Conservation (phyloP, 2,888 invertebrate genomes). For the Acrobasis consociella region DNA sequence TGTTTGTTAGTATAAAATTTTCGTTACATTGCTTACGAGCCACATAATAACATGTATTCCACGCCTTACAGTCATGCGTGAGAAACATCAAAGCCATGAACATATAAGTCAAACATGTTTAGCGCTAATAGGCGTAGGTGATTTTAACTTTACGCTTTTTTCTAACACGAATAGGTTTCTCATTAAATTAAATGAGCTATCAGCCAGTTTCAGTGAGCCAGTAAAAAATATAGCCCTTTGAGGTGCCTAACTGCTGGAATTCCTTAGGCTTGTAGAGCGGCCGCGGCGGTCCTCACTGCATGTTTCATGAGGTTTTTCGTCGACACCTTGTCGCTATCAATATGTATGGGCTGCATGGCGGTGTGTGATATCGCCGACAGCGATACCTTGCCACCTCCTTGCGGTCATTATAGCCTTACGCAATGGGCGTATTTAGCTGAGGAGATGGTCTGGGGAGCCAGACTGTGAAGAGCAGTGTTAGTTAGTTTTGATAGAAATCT, state of each 20-base stretch:
- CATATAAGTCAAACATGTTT: conserved; percentile 13
- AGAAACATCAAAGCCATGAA: conserved; percentile 1
- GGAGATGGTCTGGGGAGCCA: too few relatives aligned
- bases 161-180: conserved; percentile 45
- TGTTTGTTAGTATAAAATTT: too few relatives aligned
- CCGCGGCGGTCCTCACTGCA: conserved; percentile 73
- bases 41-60: neutral
- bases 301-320: conserved; percentile 79
- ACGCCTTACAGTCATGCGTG: neutral
- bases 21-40: neutral
- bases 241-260: conserved; percentile 70
- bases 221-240: conserved; percentile 70
- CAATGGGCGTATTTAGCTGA: neutral
- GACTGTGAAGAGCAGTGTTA: too few relatives aligned
- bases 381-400: conserved; percentile 23
- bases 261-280: conserved; percentile 72
- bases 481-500: too few relatives aligned
- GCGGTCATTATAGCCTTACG: conserved; percentile 11
- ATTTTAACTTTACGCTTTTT: conserved; percentile 15
- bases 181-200: conserved; percentile 79
- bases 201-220: conserved; percentile 61
- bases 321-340: conserved; percentile 76
- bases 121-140: conserved; percentile 21
- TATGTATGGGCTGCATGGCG: conserved; percentile 58
- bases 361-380: conserved; percentile 66